A percentile compares a stretch with the other conserved stretches of the same genome.
Conservation (phyloP, 2,797 vertebrate species). For the Pseudopleuronectes americanus region DNA sequence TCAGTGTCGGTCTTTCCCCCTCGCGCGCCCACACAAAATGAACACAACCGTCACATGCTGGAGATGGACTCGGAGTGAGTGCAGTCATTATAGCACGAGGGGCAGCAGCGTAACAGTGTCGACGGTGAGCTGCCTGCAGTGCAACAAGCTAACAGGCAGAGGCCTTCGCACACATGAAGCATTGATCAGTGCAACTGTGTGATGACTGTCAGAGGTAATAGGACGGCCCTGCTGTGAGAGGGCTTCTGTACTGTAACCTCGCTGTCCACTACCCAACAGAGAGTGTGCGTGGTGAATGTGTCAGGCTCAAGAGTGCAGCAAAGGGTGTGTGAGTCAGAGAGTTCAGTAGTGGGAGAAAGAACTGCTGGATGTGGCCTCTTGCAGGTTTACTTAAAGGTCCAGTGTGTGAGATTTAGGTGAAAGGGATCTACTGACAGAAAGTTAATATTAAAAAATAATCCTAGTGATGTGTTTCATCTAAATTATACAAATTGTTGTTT, state of each 20-base stretch:
- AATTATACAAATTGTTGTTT: no score
- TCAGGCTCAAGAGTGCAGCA: constrained; percentile 41
- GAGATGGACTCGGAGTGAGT: constrained; percentile 53
- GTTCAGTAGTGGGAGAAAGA: constrained; percentile 39
- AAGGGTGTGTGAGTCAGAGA: constrained; percentile 27
- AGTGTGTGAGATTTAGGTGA: no score
- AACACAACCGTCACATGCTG: constrained; percentile 29
- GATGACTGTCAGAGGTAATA: constrained; percentile 80
- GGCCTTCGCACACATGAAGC: constrained; percentile 72
- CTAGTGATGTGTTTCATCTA: no score
- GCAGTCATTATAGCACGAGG: constrained; percentile 75
- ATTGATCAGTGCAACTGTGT: constrained; percentile 82
- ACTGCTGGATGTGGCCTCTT: constrained; percentile 52
- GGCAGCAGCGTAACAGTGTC: constrained; percentile 33
- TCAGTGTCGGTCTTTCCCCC: constrained; percentile 46
- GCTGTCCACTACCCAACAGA: constrained; percentile 60
- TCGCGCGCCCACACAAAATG: background rate
- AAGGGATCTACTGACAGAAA: no score
- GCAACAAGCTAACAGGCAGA: constrained; percentile 71
- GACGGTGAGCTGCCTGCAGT: constrained; percentile 63
- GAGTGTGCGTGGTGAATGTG: constrained; percentile 56
- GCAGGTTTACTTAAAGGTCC: constrained; percentile 23
- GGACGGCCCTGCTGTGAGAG: constrained; percentile 66
- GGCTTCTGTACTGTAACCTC: constrained; percentile 58
- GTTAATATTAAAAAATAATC: no score